These are phyloP conservation scores for Chirona hameri DNA, from an alignment of 2,888 invertebrate species.

Conservation along the genomic window DNA sequence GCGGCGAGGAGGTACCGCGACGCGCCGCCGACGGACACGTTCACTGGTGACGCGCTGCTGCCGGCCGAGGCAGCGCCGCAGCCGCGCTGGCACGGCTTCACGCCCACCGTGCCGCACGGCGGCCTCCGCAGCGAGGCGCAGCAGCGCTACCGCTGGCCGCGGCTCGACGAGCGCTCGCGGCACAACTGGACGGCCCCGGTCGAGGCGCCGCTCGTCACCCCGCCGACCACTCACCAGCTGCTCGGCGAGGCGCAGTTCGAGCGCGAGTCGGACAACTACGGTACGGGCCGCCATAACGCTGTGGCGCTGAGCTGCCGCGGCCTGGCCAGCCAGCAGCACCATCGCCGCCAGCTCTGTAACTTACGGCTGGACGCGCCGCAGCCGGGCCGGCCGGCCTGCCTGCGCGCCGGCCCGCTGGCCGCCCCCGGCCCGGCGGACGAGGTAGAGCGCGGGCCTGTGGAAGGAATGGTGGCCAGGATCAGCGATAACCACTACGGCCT, in stretches of 20 bases:
- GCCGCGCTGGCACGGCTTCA: constrained; percentile 23
- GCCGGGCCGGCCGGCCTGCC: not conserved
- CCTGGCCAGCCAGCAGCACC: not conserved
- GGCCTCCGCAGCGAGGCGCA: not conserved
- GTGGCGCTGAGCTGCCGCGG: constrained; percentile 6
- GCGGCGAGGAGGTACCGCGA: not conserved
- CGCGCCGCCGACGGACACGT: not conserved
- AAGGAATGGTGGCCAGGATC: not conserved
- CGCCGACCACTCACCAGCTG: not conserved
- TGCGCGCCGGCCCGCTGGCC: not conserved
- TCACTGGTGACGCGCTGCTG: not conserved
- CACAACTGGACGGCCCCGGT: not conserved
- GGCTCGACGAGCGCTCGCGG: not conserved
- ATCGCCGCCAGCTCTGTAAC: not conserved
- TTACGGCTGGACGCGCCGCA: not conserved
- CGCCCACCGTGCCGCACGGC: not conserved
- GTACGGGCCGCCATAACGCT: not conserved
- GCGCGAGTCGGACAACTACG: not conserved
- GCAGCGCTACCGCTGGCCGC: not conserved
- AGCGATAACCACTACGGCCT: constrained; percentile 8
- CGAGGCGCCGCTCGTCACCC: not conserved
- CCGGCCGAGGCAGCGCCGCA: not conserved
- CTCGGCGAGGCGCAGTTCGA: not conserved
- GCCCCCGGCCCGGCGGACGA: not conserved
- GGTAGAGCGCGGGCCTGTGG: not conserved